Conservation (phyloP, 2,888 invertebrate genomes). For the Orgyia antiqua region DNA sequence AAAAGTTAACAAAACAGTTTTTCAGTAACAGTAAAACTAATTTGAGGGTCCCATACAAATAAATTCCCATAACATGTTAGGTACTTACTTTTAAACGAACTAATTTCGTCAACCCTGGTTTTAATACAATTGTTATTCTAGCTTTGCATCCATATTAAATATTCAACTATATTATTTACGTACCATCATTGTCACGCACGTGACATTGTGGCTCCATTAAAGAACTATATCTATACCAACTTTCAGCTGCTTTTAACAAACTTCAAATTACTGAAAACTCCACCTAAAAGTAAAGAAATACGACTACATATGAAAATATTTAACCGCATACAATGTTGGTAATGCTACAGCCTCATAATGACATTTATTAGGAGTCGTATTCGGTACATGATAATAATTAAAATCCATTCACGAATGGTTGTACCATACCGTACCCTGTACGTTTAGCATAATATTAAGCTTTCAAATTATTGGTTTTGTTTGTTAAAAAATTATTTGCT, state of each 20-base stretch:
- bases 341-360: slow-evolving; percentile 64
- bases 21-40: no score
- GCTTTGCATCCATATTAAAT: slow-evolving; percentile 58
- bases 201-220: slow-evolving; percentile 67
- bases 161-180: slow-evolving; percentile 59
- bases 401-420: slow-evolving; percentile 73
- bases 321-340: slow-evolving; percentile 25
- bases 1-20: no score
- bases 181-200: slow-evolving; percentile 74
- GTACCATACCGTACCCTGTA: slow-evolving; percentile 70
- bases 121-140: slow-evolving; percentile 34
- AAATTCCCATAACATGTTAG: no score
- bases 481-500: slow-evolving; percentile 36
- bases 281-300: slow-evolving; percentile 16
- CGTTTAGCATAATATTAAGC: slow-evolving; percentile 67
- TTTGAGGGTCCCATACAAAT: no score
- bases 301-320: slow-evolving; percentile 11
- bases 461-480: slow-evolving; percentile 46
- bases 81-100: no score
- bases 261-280: slow-evolving; percentile 11
- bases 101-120: slow-evolving; percentile 16
- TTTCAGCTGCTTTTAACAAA: slow-evolving; percentile 13
- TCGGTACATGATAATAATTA: slow-evolving; percentile 77
- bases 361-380: slow-evolving; percentile 76
- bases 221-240: slow-evolving; percentile 57